phyloP scores from a whole-genome alignment of 2,888 invertebrate genomes.

The Lampropteryx suffumata region DNA sequence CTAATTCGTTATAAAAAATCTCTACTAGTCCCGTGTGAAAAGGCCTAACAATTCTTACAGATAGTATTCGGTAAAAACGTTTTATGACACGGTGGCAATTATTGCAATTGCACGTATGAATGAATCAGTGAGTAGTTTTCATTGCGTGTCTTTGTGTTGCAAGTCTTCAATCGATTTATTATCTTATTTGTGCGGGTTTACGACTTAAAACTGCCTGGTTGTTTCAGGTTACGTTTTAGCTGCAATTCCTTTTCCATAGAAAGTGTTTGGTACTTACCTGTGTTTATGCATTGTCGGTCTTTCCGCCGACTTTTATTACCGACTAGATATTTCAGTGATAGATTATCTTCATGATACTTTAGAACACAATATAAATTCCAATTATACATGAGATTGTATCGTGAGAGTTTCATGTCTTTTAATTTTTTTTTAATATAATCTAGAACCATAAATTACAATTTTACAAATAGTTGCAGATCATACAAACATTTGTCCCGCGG shows the following conservation, averaged over 20 bases:
- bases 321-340: too few relatives aligned
- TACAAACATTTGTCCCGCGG: too few relatives aligned
- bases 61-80: slow-evolving; percentile 16
- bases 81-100: slow-evolving; percentile 11
- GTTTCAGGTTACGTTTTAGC: background rate
- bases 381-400: too few relatives aligned
- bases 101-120: slow-evolving; percentile 28
- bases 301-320: background rate
- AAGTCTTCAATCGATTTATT: slow-evolving; percentile 2
- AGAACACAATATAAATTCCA: too few relatives aligned
- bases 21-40: slow-evolving; percentile 45
- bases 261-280: slow-evolving; percentile 10
- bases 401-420: too few relatives aligned
- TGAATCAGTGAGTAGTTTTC: slow-evolving; percentile 25
- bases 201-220: slow-evolving; percentile 1
- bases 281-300: slow-evolving; percentile 3
- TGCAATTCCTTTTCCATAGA: slow-evolving; percentile 15
- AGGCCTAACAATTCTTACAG: slow-evolving; percentile 14
- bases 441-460: too few relatives aligned
- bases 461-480: too few relatives aligned
- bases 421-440: too few relatives aligned
- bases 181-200: slow-evolving; percentile 7
- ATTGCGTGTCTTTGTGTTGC: slow-evolving; percentile 20
- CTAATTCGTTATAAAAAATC: slow-evolving; percentile 42
- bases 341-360: too few relatives aligned